Evolutionary conservation across 2,113 vertebrate genomes (phyloP).

Genomic region (Alosa alosa): DNA sequence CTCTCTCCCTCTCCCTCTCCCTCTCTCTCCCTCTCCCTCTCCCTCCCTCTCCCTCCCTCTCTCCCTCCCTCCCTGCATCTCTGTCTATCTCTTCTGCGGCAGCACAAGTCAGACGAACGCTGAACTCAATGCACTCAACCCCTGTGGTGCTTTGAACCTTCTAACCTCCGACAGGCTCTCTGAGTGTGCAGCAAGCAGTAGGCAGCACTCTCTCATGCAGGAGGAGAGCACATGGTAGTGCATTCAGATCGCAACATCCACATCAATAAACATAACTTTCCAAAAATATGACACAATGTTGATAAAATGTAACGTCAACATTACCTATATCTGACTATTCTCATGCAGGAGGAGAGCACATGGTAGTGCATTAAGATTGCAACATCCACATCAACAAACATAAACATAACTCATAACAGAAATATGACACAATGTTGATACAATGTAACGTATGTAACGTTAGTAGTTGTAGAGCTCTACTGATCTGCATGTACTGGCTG

Average conservation of each 20-base stretch:
- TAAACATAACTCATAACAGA: too few relatives aligned
- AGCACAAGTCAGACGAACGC: not conserved
- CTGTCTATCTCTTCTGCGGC: not conserved
- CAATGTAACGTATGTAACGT: not conserved
- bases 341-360: not conserved
- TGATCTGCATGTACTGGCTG: not conserved
- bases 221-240: not conserved
- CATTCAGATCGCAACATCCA: not conserved
- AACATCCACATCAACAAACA: too few relatives aligned
- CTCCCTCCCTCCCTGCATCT: not conserved
- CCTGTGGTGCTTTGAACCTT: constrained; percentile 19
- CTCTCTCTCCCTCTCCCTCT: not conserved
- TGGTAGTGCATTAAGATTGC: not conserved
- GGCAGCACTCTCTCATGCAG: not conserved
- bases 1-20: not conserved
- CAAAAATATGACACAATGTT: not conserved
- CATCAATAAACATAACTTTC: not conserved
- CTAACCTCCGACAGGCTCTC: not conserved
- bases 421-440: not conserved
- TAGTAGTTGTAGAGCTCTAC: not conserved
- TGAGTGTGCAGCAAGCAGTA: not conserved
- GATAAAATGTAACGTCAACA: not conserved
- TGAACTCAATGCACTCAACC: constrained; percentile 34
- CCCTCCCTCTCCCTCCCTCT: not conserved
- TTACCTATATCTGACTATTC: not conserved